Base-by-base conservation (phyloP, 2,888 invertebrate genomes). In the Cephus rjabovi region DNA sequence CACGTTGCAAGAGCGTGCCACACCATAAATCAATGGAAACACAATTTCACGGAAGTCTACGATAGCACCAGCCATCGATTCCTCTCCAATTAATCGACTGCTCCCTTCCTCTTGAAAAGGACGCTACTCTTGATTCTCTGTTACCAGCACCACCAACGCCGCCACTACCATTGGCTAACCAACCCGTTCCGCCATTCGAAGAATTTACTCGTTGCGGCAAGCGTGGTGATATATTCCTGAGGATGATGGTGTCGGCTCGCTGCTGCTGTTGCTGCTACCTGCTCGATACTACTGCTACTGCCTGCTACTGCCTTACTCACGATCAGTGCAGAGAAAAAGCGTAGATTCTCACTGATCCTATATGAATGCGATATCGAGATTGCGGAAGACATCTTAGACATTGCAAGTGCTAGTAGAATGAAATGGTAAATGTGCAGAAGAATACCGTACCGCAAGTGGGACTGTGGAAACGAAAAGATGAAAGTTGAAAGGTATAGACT, bases 41-140 rank as follows among this genome's bases (percentile, higher is more conserved):
- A 85, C 85, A 86, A 86, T 84, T 85, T 85, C 83, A 85, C 83
- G 84, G 84, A 77, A 82, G 80, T 82, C 83, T 80, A 80, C 84
- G 82, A 85, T 33, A 30, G 71, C 79, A 80, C 82, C 82, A 80
- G 81, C 82, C 81, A 85, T 85, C 84, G 81, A 81, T 40, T 76
- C 73, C 78, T 81, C 77, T 83, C 80, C 82, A 85, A 85, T 85
- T 85, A 85, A 85, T 85, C 81, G 82, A 15, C 40, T 40, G 40
- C 40, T 40, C 40, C 40, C 40, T 40, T 40, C 40, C 40, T 40
- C 40, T 40, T 40, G 15, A 15, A 40, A 40, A 40, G 15, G 40
- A 40, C 40, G 40, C 40, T 40, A 40, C 40, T 40, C 40, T 40
- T 40, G 40, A 40, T 40, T 40, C 40, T 40, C 15, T 40, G 15